Evolutionary conservation across 2,797 vertebrate species (phyloP), one percentile per base, ranked within the genome.

Genomic region (Pipistrellus kuhlii): DNA sequence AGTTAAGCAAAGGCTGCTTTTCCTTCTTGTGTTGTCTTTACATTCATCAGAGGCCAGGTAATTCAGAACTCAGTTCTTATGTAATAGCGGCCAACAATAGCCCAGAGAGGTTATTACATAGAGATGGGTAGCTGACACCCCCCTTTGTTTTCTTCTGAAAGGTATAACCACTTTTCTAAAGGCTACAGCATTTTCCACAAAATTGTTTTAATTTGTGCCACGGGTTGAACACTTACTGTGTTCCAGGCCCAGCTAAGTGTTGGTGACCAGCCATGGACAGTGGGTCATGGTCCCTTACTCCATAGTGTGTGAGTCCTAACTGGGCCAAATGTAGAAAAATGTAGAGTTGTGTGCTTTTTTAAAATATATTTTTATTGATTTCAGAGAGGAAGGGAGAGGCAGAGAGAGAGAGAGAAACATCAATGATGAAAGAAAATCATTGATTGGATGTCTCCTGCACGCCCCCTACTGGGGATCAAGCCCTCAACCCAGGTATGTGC

Each of bases 31-130:
- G 55, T 72, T 91, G 72, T 66, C 51, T 92, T 95, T 77, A 77
- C 59, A 82, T 88, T 95, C 88, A 10, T 94, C 89, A 94, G 81
- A 95, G 64, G 18, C 94, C 64, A 83, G 89, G 94, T 73, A 87
- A 93, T 94, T 94, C 73, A 93, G 81, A 92, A 94, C 96, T 92
- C 89, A 44, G 46, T 87, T 90, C 68, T 88, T 94, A 85, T 5
- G 32, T 94, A 94, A 68, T 44, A 11, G 62, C 83, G 73, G 59
- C 76, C 46, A 83, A 6, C 85, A 66, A 38, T 73, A 66, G 25
- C 64, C 84, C 35, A 68, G 73, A 77, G 57, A 82, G 44, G 8
- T 89, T 62, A 85, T 93, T 83, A 64, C 0, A 8, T 57, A 78
- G 75, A 76, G 18, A 75, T 72, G 44, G 32, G 5, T 69, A 81